Percentiles rank a stretch among this genome's conserved stretches.
phyloP scores from a whole-genome alignment of 2,113 vertebrate species.

The human region DNA sequence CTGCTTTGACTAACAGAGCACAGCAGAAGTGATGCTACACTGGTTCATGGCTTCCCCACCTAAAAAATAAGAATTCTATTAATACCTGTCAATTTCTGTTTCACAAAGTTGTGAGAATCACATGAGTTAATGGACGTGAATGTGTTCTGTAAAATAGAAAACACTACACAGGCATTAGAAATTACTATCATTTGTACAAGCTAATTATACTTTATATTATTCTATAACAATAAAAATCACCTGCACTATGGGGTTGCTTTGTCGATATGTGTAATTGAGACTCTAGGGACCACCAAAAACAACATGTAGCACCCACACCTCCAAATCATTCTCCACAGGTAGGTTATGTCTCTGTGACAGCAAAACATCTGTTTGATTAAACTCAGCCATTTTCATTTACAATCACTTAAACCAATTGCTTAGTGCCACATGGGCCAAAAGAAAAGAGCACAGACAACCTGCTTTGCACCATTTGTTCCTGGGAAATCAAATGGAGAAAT shows the following conservation, averaged over 20 bases:
- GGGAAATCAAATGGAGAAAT: conserved; percentile 10
- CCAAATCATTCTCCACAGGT: conserved; percentile 41
- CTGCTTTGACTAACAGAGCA: background rate
- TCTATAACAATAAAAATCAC: conserved; percentile 58
- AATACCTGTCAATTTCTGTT: background rate
- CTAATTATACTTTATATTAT: conserved; percentile 56
- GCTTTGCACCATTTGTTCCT: background rate
- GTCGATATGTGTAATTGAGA: conserved; percentile 39
- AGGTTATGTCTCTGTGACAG: background rate
- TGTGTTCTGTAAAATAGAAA: conserved; percentile 34
- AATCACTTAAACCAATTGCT: background rate
- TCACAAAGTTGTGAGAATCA: background rate
- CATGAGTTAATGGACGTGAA: conserved; percentile 8
- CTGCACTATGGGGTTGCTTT: conserved; percentile 12
- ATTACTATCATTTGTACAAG: conserved; percentile 26
- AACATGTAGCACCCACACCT: background rate
- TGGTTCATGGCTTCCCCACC: background rate
- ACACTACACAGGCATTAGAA: background rate
- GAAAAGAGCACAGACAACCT: background rate
- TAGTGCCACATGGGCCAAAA: background rate
- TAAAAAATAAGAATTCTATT: background rate
- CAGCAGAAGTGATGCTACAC: background rate
- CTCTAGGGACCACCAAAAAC: conserved; percentile 16
- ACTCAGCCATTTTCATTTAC: conserved; percentile 37
- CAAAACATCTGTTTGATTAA: conserved; percentile 37